Evolutionary conservation across 2,797 vertebrate species (phyloP), one percentile per base, ranked within the genome.

Genomic region (Gymnothorax reevesii): DNA sequence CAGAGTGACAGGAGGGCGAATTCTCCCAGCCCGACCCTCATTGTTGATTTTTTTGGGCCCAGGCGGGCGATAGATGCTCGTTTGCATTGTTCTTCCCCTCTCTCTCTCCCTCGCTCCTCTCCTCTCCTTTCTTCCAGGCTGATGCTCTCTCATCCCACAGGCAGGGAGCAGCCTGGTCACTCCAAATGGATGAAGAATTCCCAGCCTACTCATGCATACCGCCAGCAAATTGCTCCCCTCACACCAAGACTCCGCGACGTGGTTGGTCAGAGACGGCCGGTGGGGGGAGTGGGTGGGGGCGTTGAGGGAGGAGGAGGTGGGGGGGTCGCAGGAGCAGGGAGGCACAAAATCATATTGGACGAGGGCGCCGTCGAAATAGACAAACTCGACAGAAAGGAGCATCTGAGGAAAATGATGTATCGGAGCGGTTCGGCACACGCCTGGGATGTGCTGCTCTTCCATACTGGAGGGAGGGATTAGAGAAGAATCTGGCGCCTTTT

Each of bases 181-280:
- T 93, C 92, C 95, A 95, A 91, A 95, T 95, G 94, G 94, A 94
- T 93, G 94, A 93, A 92, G 93, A 94, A 90, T 94, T 93, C 91
- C 93, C 91, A 94, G 94, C 95, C 94, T 94, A 94, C 94, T 95
- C 95, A 94, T 95, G 94, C 95, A 96, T 95, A 95, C 92, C 85
- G 91, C 92, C 92, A 92, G 94, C 93, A 96, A 96, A 96, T 95
- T 94, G 94, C 94, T 92, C 92, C 94, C 91, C 93, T 93, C 92
- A 90, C 91, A 95, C 92, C 91, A 92, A 84, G 87, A 93, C 85
- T 90, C 91, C 54, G 86, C 90, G 82, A 86, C 92, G n/a, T 84
- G 86, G 77, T 84, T 84, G 55, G 62, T 25, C 54, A 87, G 82
- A 60, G 62, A 55, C 25, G 62, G 79, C 0, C 25, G 1, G 8